A percentile compares a stretch with the other conserved stretches of the same genome.
Conservation (phyloP, 2,888 invertebrate species). For the Pemphredon lugubris region DNA sequence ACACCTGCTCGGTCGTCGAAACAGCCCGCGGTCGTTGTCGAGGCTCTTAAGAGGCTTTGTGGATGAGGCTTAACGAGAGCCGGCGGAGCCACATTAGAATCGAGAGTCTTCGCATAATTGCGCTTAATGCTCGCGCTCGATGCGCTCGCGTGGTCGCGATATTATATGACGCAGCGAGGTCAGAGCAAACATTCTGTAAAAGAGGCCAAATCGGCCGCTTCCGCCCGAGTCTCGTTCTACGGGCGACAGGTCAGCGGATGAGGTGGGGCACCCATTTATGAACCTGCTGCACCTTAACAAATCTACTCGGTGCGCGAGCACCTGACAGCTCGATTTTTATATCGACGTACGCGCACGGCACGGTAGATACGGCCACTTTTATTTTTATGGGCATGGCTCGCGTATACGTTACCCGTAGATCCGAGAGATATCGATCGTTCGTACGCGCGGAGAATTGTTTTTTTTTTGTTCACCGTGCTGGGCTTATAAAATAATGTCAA, state of each 20-base stretch:
- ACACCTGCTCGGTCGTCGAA: conserved; percentile 24
- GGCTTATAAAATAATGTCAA: too few species aligned
- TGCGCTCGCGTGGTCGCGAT: conserved; percentile 58
- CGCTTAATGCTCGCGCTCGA: conserved; percentile 48
- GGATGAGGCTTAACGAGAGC: conserved; percentile 34
- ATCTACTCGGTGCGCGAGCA: conserved; percentile 55
- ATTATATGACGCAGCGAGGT: conserved; percentile 63
- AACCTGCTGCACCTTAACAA: conserved; percentile 76
- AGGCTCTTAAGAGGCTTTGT: conserved; percentile 36
- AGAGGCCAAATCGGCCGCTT: conserved; percentile 77
- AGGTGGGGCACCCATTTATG: conserved; percentile 79
- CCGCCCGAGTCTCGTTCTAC: conserved; percentile 70
- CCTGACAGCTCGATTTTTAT: conserved; percentile 62
- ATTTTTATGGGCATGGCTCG: too few species aligned
- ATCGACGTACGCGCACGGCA: conserved; percentile 37
- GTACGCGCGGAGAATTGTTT: too few species aligned
- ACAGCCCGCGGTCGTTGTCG: conserved; percentile 18
- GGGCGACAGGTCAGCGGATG: conserved; percentile 78
- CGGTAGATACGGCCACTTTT: too few species aligned
- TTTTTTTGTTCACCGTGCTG: too few species aligned
- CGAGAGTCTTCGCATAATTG: conserved; percentile 52
- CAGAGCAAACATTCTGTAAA: conserved; percentile 69
- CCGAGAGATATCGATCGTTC: too few species aligned
- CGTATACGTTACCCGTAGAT: too few species aligned
- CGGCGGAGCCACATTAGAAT: conserved; percentile 28